Evolutionary conservation across 2,797 vertebrate species (phyloP).

Genomic region (Silurus lanzhouensis): DNA sequence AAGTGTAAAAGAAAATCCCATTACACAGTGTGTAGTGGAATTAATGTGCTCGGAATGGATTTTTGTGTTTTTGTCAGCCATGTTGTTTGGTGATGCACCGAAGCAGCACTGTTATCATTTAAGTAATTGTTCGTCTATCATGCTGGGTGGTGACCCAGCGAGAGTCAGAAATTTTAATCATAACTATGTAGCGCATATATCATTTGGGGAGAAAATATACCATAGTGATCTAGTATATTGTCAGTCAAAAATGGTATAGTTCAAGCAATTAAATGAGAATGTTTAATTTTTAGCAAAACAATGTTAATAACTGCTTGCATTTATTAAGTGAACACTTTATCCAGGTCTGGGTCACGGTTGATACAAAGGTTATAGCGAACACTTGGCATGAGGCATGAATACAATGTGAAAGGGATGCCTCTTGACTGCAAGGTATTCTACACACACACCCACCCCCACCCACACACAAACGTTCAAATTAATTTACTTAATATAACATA

Average conservation of each 20-base stretch:
- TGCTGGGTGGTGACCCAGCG: not conserved
- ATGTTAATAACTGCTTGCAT: not conserved
- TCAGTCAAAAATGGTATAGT: not conserved
- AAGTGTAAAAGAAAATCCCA: constrained; percentile 16
- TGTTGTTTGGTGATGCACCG: constrained; percentile 14
- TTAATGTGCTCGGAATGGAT: constrained; percentile 34
- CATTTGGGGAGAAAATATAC: not conserved
- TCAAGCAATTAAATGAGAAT: not conserved
- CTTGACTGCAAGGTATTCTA: not conserved
- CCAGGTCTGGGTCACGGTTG: no score
- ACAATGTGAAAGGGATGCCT: not conserved
- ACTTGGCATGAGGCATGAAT: not conserved
- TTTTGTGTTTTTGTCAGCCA: constrained; percentile 36
- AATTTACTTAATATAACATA: not conserved
- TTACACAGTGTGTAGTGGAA: constrained; percentile 34
- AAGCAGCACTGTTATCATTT: constrained; percentile 29
- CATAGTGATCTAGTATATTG: not conserved
- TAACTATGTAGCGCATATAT: not conserved
- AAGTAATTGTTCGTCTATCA: constrained; percentile 33
- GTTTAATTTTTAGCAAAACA: not conserved
- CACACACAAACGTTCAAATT: no score
- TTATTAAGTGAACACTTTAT: not conserved
- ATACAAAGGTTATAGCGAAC: not conserved
- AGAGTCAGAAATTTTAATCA: not conserved
- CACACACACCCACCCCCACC: no score